Percentiles rank a stretch among this genome's conserved stretches.
These are phyloP conservation scores for Fragum sueziense DNA, from an alignment of 2,888 invertebrate species.

Conservation along the genomic window DNA sequence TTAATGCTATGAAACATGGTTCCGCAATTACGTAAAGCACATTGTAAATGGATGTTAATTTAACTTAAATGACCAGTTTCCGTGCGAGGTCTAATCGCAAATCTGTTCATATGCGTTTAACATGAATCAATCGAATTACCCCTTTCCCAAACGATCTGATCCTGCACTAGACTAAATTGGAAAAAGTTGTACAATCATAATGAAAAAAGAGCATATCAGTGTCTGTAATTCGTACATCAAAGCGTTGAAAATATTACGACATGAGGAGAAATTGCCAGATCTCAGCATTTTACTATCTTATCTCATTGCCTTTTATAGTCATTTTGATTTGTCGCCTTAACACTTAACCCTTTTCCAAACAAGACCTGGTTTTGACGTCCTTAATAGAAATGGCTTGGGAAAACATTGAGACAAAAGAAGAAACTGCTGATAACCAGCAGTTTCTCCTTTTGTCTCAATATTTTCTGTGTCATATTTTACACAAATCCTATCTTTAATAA, in stretches of 20 bases:
- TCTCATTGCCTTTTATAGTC: too few relatives aligned
- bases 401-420: too few relatives aligned
- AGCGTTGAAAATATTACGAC: neutral
- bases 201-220: neutral
- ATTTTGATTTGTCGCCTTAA: too few relatives aligned
- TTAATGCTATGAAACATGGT: too few relatives aligned
- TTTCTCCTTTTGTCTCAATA: neutral
- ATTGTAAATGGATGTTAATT: neutral
- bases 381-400: too few relatives aligned
- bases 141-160: neutral
- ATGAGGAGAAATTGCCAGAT: neutral
- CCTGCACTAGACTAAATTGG: neutral
- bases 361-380: too few relatives aligned
- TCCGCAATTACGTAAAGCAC: too few relatives aligned
- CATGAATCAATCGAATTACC: neutral
- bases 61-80: neutral
- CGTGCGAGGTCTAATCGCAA: neutral
- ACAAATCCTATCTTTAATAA: too few relatives aligned
- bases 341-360: too few relatives aligned
- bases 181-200: neutral
- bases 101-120: neutral
- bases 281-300: too few relatives aligned
- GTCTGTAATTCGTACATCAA: neutral
- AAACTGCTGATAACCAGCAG: too few relatives aligned
- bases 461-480: neutral